Evolutionary conservation across 2,888 invertebrate genomes (phyloP), one percentile per base, ranked within the genome.

Genomic region (Nudaria mundana): DNA sequence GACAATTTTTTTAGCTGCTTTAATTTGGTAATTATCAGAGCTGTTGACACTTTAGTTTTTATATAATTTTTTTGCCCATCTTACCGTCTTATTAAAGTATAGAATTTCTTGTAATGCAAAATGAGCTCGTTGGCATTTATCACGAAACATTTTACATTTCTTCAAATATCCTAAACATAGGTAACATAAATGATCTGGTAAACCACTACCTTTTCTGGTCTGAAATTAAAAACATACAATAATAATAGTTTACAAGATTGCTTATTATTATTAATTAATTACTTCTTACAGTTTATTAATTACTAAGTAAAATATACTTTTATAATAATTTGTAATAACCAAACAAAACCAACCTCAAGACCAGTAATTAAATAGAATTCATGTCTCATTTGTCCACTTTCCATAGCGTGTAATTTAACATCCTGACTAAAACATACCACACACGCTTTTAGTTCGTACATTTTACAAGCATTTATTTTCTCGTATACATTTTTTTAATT

Each of bases 101-200:
- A 85, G 50, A 42, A 86, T 59, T 61, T 83, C 76, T 38, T 70
- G 65, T 30, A 88, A 59, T 22, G 73, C 55, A 51, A 68, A 87
- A 59, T 81, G 65, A 3, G 86, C 76, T 40, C 76, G 67, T 28
- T 85, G 82, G 53, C 87, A 86, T 71, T 75, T 83, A 10, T 75
- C 69, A 34, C 80, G 71, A 52, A 87, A 88, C 33, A 66, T 72
- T 32, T 64, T 69, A 32, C 65, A 83, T 2, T 67, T 67, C 51
- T 52, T 72, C 3, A 85, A 60, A 41, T 71, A 70, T 2, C 75
- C 71, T 32, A 54, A 46, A 53, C 87, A 88, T 51, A 76, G 75
- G 26, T 70, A 64, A 59, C 87, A 88, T 40, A 88, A 58, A 53
- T 79, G 80, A 37, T 76, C 68, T 3, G 85, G 84, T 48, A 85